Base-by-base conservation (phyloP, 2,888 invertebrate genomes). In the Sinotaia quadrata region DNA sequence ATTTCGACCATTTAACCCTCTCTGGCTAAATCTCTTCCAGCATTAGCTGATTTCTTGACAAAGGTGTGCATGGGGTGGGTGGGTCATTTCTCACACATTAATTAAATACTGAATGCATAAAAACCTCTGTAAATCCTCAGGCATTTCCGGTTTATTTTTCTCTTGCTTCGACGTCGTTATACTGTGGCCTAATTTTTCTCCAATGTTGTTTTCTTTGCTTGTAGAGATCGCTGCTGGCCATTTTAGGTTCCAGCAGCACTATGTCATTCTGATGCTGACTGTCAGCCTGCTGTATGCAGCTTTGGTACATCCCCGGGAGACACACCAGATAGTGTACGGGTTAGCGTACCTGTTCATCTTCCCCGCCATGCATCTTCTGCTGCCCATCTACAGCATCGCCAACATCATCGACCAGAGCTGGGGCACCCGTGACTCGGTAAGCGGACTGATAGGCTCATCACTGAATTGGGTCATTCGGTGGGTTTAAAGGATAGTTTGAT, bases 381-480 rank as follows among this genome's bases (percentile, higher is more conserved):
- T 81, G 36, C 81, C 81, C 27, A 75, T 81, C 62, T 81, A 81
- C 73, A 76, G 80, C 71, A 75, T 78, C 51, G 79, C 78, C 62
- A 81, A 81, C 68, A 81, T 81, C 36, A 75, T 81, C 1, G 81
- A 81, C 57, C 80, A 80, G 69, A 81, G 81, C 68, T 81, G 81
- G 81, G 81, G 81, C 27, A 81, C 81, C 10, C 66, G 81, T 44
- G 81, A 81, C 62, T 71, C 71, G 67, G 81, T 81, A 57, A 71
- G 75, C 72, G 18, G n/a, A n/a, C n/a, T n/a, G n/a, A n/a, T n/a
- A n/a, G n/a, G n/a, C n/a, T n/a, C n/a, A n/a, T n/a, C n/a, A n/a
- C n/a, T n/a, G n/a, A n/a, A n/a, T n/a, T n/a, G n/a, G n/a, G n/a
- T n/a, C n/a, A n/a, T n/a, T n/a, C n/a, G n/a, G n/a, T n/a, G n/a